Base-by-base conservation (phyloP, 2,113 vertebrate genomes). In the Mustelus asterias region DNA sequence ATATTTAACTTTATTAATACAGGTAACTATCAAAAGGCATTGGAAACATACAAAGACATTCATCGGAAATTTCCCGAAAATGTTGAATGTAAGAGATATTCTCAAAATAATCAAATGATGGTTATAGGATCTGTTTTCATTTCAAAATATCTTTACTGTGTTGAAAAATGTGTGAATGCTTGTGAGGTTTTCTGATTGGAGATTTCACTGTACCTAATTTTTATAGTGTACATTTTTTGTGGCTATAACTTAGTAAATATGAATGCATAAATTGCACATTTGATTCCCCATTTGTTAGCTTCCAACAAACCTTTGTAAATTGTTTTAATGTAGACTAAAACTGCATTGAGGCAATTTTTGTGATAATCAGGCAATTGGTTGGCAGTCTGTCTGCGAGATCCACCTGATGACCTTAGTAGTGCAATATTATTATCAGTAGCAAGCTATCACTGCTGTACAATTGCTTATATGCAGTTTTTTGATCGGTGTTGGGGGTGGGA, bases 1-100 rank as follows among this genome's bases (percentile, higher is more conserved):
- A 26, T 95, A 22, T 18, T 96, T 96, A 96, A 60, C 44, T 97
- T 97, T 96, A 5, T 96, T 72, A 93, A 97, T 96, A 80, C 96
- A 99, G 99, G 99, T 97, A 99, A 99, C 97, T 99, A 99, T 97
- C 99, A 99, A 96, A 99, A 98, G 97, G 98, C 99, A 90, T 97
- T 99, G 96, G 98, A 99, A 96, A 99, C 98, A 2, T 99, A 99
- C 86, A 99, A 98, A 97, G 98, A 98, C 33, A 99, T 99, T 97
- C 98, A 99, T 96, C 97, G 97, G 97, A 99, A 98, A 97, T 99
- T 99, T 97, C 99, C 99, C 26, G 99, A 99, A 96, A 99, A 99
- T 85, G 97, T 98, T 72, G 99, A 99, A 98, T 99, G 99, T 99
- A 98, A 98, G 44, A 83, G 26, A 41, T 48, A 80, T 3, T 89